These are phyloP conservation scores for Dasyornis broadbenti DNA, from an alignment of 2,113 vertebrate species.

Conservation along the genomic window DNA sequence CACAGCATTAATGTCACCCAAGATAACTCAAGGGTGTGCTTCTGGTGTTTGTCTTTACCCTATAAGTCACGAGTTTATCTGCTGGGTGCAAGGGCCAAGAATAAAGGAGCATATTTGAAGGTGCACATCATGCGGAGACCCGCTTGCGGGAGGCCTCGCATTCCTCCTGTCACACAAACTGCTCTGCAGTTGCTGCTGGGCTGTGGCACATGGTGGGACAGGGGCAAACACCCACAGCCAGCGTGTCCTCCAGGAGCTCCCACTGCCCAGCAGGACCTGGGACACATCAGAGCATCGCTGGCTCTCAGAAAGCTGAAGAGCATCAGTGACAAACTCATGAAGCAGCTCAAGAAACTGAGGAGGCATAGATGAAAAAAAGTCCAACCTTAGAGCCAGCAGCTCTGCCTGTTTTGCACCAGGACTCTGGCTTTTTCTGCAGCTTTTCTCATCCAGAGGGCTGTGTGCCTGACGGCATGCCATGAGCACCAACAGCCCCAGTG, in stretches of 20 bases:
- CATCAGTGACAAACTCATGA: not conserved
- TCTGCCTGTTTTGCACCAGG: not conserved
- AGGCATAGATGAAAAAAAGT: not conserved
- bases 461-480: not conserved
- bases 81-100: not conserved
- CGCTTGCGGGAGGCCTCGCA: not conserved
- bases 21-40: not conserved
- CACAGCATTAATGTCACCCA: not conserved
- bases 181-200: not conserved
- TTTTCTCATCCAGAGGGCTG: not conserved
- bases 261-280: rapidly evolving
- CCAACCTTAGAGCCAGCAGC: not conserved
- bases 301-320: rapidly evolving
- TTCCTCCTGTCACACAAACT: not conserved
- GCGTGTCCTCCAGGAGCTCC: rapidly evolving
- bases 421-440: not conserved
- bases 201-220: not conserved
- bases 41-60: not conserved
- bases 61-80: not conserved
- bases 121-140: not conserved
- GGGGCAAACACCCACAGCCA: not conserved
- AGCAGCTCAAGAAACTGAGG: not conserved
- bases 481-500: not conserved
- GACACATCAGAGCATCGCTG: rapidly evolving
- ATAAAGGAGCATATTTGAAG: not conserved